Conservation (phyloP, 2,888 invertebrate species). For the Hypercompe scribonia region DNA sequence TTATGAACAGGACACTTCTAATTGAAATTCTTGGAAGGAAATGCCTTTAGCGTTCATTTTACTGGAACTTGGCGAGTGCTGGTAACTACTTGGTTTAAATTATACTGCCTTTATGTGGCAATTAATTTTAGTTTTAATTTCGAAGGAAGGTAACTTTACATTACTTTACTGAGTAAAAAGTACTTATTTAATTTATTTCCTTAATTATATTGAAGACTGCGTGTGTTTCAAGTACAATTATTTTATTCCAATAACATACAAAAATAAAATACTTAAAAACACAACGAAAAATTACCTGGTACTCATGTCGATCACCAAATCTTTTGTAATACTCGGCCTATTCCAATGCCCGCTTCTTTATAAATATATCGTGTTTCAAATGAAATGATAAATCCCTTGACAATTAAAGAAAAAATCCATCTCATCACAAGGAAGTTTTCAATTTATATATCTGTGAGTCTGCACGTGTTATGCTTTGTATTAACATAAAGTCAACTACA, state of each 20-base stretch:
- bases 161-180: neutral
- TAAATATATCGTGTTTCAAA: neutral
- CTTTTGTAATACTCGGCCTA: neutral
- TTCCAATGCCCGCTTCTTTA: neutral
- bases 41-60: neutral
- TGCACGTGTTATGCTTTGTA: too few species aligned
- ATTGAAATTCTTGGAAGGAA: constrained; percentile 10
- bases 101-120: neutral
- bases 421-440: neutral
- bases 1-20: neutral
- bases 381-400: neutral
- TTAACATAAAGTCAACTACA: too few species aligned
- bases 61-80: neutral
- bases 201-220: neutral
- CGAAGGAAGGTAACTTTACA: neutral
- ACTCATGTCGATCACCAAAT: neutral
- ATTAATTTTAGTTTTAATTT: neutral
- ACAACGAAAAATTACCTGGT: neutral
- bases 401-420: neutral
- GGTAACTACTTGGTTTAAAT: neutral
- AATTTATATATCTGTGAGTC: neutral
- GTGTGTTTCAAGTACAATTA: neutral
- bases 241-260: neutral
- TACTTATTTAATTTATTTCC: neutral
- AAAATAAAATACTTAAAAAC: neutral